Evolutionary conservation across 2,113 vertebrate species (phyloP).

Genomic region (Struthio camelus): DNA sequence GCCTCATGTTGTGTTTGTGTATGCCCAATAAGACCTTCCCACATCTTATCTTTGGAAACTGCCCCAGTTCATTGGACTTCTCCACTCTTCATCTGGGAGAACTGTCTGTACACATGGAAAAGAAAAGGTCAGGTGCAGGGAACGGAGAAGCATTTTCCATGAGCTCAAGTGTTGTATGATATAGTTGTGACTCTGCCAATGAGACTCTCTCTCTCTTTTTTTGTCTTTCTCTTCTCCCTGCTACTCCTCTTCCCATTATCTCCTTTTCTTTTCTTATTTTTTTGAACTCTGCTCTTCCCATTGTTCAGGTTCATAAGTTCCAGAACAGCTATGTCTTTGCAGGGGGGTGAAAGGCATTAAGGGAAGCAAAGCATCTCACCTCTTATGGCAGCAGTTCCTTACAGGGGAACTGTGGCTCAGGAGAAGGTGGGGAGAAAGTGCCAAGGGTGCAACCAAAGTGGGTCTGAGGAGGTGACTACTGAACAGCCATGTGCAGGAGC

Average conservation of each 20-base stretch:
- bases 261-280: neutral
- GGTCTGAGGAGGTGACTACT: neutral
- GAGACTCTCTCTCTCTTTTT: constrained; percentile 29
- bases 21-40: constrained; percentile 51
- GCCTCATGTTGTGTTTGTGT: constrained; percentile 49
- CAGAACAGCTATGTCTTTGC: neutral
- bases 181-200: constrained; percentile 63
- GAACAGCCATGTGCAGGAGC: neutral
- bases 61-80: constrained; percentile 48
- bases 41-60: constrained; percentile 41
- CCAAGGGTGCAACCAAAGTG: neutral
- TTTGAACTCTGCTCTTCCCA: constrained; percentile 9
- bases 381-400: neutral
- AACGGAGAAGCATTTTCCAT: constrained; percentile 50
- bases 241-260: neutral
- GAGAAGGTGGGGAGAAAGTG: neutral
- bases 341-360: neutral
- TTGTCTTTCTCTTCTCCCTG: constrained; percentile 43
- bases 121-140: constrained; percentile 49
- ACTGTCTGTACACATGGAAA: constrained; percentile 51
- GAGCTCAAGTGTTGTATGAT: constrained; percentile 63
- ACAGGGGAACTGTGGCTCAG: neutral
- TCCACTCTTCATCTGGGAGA: constrained; percentile 47
- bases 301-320: constrained; percentile 36
- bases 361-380: neutral